Evolutionary conservation across 2,888 invertebrate species (phyloP).

Genomic region (Drosophila setosimentum): DNA sequence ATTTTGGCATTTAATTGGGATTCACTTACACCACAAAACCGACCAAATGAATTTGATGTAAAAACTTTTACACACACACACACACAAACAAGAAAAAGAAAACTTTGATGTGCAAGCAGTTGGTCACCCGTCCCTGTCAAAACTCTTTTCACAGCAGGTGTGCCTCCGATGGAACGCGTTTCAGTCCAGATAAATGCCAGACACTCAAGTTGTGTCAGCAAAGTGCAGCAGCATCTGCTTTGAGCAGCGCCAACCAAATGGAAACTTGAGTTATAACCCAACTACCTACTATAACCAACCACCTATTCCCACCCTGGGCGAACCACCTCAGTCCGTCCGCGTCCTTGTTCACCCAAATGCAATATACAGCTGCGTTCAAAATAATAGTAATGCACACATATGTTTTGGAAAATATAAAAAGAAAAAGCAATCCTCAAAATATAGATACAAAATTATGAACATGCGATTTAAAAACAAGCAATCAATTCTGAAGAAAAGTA

Average conservation of each 20-base stretch:
- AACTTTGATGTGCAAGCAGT: slow-evolving; percentile 54
- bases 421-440: neutral
- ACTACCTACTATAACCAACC: neutral
- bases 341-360: neutral
- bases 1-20: slow-evolving; percentile 73
- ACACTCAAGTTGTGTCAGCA: slow-evolving; percentile 64
- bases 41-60: slow-evolving; percentile 76
- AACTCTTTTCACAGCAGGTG: slow-evolving; percentile 58
- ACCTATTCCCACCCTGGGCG: too few relatives aligned
- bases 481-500: neutral
- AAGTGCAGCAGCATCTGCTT: slow-evolving; percentile 43
- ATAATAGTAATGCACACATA: neutral
- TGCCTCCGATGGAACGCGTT: slow-evolving; percentile 44
- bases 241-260: slow-evolving; percentile 19
- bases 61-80: slow-evolving; percentile 55
- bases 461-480: neutral
- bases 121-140: neutral
- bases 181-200: slow-evolving; percentile 71
- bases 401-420: neutral
- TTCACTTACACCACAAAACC: slow-evolving; percentile 66
- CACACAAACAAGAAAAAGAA: slow-evolving; percentile 1
- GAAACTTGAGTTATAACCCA: slow-evolving; percentile 24
- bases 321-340: neutral
- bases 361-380: neutral
- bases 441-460: neutral